phyloP scores from a whole-genome alignment of 2,797 vertebrate genomes.

The Oryzias sinensis region DNA sequence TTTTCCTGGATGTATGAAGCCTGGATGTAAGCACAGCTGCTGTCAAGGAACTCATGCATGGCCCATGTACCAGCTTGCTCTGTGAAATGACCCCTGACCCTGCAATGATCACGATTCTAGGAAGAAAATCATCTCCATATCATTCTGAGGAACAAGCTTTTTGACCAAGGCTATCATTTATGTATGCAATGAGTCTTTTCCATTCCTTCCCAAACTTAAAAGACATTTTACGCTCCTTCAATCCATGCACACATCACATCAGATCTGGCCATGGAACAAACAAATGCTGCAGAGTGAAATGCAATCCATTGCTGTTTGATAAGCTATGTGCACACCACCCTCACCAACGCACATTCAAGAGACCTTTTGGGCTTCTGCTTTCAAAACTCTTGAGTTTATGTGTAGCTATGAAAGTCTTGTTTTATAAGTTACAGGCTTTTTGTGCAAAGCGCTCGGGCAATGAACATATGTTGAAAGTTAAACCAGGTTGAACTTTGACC shows the following conservation, averaged over 20 bases:
- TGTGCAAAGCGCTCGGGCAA: too few species aligned
- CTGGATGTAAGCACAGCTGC: constrained; percentile 88
- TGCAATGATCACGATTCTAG: constrained; percentile 29
- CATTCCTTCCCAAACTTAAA: constrained; percentile 27
- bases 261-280: constrained; percentile 56
- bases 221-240: constrained; percentile 58
- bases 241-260: constrained; percentile 48
- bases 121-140: constrained; percentile 55
- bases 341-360: too few species aligned
- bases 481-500: too few species aligned
- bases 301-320: constrained; percentile 42
- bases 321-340: too few species aligned
- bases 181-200: constrained; percentile 31
- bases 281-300: constrained; percentile 53
- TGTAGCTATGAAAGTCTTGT: too few species aligned
- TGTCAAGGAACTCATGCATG: constrained; percentile 78
- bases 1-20: constrained; percentile 65
- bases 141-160: constrained; percentile 30
- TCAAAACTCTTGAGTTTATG: too few species aligned
- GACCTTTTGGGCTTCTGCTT: too few species aligned
- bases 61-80: constrained; percentile 75
- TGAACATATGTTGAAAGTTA: too few species aligned
- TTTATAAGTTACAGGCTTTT: too few species aligned
- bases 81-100: constrained; percentile 73
- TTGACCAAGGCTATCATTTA: constrained; percentile 31